Base-by-base conservation (phyloP, 92 coral and sea anemone species). In the Montipora capitata region DNA sequence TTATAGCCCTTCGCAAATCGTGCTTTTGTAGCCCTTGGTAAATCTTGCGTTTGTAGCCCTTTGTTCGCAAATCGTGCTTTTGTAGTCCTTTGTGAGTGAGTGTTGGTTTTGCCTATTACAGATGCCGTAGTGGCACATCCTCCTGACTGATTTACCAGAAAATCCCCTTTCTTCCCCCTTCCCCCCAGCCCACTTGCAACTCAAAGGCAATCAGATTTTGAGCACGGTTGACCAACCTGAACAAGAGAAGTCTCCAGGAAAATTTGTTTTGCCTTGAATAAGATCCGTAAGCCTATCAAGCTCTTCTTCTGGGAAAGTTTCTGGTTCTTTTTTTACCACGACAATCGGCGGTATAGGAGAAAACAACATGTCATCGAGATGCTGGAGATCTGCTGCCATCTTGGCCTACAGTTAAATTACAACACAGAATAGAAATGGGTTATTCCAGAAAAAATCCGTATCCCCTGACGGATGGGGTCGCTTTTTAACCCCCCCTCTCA, bases 211-310 rank as follows among this genome's bases (percentile, higher is more conserved):
- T 18, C 45, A 68, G 51, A 62, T 48, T 66, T 68, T 68, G 45
- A 27, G 74, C 74, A 68, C 7, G 74, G 74, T 68, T 68, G 74
- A 57, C 84, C 84, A 54, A 82, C 86, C 86, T 82, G 86, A 82
- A 35, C 86, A 82, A 48, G 66, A 82, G 78, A 82, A 54, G 77
- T 82, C 78, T 39, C 86, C 86, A 69, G 86, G 86, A 63, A 64
- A 79, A 62, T 13, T 35, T 42, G 52, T 51, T 43, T 82, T 48
- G 68, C 52, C 76, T 68, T 52, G 40, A 39, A 70, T 70, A n/a
- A 82, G 86, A 52, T 82, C 68, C 40, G 69, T 40, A 35, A 82
- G 86, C 63, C n/a, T 82, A 7, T 82, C 51, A 82, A 70, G 68
- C 78, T 82, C 86, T 13, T 13, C 59, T 82, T 82, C 76, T 70